These are phyloP conservation scores for Rhombomys opimus DNA, from an alignment of 2,113 vertebrate genomes.

Conservation along the genomic window DNA sequence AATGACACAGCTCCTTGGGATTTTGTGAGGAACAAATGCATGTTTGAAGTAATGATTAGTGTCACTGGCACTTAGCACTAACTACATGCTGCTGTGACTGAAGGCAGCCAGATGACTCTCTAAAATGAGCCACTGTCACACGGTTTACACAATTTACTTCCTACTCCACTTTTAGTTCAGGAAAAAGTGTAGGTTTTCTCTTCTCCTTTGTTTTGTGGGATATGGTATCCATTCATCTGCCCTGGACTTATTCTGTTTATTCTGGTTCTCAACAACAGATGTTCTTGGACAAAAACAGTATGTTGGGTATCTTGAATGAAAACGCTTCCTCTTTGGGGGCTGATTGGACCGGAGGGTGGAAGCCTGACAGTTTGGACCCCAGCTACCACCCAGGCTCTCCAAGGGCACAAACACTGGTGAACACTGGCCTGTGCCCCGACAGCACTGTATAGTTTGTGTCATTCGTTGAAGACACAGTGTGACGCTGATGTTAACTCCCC, in stretches of 20 bases:
- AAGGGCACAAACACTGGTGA: too few species aligned
- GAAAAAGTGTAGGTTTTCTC: background rate
- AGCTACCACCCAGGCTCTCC: background rate
- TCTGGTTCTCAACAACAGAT: background rate
- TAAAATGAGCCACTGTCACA: background rate
- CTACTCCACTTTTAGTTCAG: background rate
- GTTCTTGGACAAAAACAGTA: background rate
- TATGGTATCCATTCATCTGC: background rate
- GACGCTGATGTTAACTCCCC: background rate
- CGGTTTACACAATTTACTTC: background rate
- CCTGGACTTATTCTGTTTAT: background rate
- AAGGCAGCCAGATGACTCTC: background rate
- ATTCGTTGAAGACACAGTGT: background rate
- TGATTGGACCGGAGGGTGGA: background rate
- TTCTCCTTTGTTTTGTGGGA: background rate
- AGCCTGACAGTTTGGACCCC: background rate
- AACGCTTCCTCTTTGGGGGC: background rate
- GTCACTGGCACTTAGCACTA: background rate
- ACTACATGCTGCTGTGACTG: background rate
- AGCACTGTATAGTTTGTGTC: rapidly evolving
- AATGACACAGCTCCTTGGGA: background rate
- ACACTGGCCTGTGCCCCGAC: background rate
- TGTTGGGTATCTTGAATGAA: background rate
- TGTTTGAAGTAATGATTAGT: background rate
- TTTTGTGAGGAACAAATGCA: slow-evolving; percentile 21